Base-by-base conservation (phyloP, 2,888 invertebrate genomes). In the Hypolimnas misippus region DNA sequence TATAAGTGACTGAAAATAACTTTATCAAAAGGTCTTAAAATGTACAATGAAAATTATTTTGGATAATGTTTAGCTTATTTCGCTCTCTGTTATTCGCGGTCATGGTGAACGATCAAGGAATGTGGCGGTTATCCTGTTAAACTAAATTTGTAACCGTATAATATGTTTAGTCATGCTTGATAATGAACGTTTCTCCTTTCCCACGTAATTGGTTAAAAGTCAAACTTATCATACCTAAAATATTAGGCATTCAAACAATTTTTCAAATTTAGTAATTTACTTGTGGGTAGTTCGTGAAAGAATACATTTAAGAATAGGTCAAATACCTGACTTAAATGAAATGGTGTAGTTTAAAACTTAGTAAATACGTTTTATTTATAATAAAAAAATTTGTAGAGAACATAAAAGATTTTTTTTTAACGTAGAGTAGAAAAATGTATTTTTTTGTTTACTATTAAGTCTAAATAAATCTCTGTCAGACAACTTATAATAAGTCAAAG, bases 141-240 rank as follows among this genome's bases (percentile, higher is more conserved):
- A 17, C 52, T 52, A 33, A 52, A 52, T 49, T 29, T 49, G 49
- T 29, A 49, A 49, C 25, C 25, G 14, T 54, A 25, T 29, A 56
- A 56, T 46, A 16, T 56, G 56, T 33, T 44, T 12, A 31, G 31
- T 56, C 56, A 56, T 29, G 31, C 17, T 33, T 31, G 16, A 33
- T 44, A 46, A 56, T 19, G 35, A 31, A 19, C 31, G 25, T 33
- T 33, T 52, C 33, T 35, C 35, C 19, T 17, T 33, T 33, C 56
- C 33, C 56, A 56, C 56, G 56, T 44, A 46, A 56, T 33, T 52
- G 52, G 52, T 8, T 33, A 35, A 49, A 17, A 33, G 33, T 10
- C 8, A 52, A 52, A 52, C 17, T 52, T 35, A 35, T 52, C n/a
- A 7, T 35, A 52, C 35, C 33, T 19, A 33, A 52, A 52, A 19